Percentiles rank a stretch among this genome's conserved stretches.
Conservation (phyloP, 35 echinoderm and acorn worm species). For the Apostichopus californicus region DNA sequence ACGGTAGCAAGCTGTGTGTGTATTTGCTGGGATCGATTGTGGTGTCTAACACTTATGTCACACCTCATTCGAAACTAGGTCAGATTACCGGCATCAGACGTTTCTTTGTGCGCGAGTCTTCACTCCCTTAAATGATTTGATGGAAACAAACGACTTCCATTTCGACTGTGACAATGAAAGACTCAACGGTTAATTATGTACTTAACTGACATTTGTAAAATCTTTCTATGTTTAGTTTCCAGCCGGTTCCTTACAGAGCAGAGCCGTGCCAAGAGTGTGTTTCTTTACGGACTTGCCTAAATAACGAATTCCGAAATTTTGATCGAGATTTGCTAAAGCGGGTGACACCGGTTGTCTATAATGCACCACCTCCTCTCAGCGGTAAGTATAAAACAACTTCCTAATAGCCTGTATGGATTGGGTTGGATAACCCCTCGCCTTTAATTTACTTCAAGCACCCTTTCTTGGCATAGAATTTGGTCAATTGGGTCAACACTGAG, state of each 20-base stretch:
- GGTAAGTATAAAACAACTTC: not conserved
- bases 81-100: not conserved
- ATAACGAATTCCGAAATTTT: not conserved
- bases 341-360: not conserved
- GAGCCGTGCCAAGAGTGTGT: not conserved
- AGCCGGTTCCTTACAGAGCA: not conserved
- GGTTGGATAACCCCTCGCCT: too few relatives aligned
- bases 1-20: too few relatives aligned
- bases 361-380: not conserved
- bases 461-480: too few relatives aligned
- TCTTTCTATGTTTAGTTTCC: not conserved
- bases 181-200: not conserved
- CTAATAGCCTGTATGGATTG: too few relatives aligned
- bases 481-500: too few relatives aligned
- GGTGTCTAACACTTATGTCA: too few relatives aligned
- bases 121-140: not conserved
- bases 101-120: not conserved
- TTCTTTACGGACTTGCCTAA: not conserved
- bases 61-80: not conserved
- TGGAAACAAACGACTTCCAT: not conserved
- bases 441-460: too few relatives aligned
- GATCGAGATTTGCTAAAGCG: not conserved
- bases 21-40: too few relatives aligned
- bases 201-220: not conserved
- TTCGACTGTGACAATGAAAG: not conserved